phyloP scores from a whole-genome alignment of 1,140 invertebrate genomes.

The Penaeus vannamei region DNA sequence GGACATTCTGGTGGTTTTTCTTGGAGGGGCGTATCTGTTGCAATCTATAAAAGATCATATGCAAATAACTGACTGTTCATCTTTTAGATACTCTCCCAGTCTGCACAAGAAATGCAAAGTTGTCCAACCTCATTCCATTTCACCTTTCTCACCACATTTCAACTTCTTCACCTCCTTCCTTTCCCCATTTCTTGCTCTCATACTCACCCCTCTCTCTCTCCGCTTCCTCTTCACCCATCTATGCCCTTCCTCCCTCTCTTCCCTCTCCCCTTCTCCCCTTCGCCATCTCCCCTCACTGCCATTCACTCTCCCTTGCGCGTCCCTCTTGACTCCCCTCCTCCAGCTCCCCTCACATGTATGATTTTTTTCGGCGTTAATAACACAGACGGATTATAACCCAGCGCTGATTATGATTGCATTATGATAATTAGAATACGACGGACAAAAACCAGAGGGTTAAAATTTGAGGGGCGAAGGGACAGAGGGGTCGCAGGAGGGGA shows the following conservation, averaged over 20 bases:
- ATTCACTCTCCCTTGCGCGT: not conserved
- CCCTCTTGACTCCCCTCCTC: conserved; percentile 1
- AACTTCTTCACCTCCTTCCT: not conserved
- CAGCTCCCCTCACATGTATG: conserved; percentile 33
- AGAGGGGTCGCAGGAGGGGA: conserved; percentile 6
- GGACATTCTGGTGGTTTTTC: not conserved
- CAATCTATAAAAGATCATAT: no score
- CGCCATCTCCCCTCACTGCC: not conserved
- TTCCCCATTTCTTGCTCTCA: conserved; percentile 21
- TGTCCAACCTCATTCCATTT: no score
- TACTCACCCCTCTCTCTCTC: conserved; percentile 1
- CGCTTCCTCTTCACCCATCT: not conserved
- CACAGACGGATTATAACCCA: conserved; percentile 58
- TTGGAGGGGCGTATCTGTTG: not conserved
- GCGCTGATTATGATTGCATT: conserved; percentile 63
- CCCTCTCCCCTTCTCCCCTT: conserved; percentile 6
- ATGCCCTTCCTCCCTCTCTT: not conserved
- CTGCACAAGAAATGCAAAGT: no score
- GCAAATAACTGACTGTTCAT: no score
- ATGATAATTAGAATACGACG: conserved; percentile 60
- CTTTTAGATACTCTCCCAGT: no score
- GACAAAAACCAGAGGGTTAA: conserved; percentile 55
- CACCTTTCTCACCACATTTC: not conserved
- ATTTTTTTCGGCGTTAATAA: conserved; percentile 53
- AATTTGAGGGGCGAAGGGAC: conserved; percentile 47